Base-by-base conservation (phyloP, 2,888 invertebrate species). In the Mesorhabditis belari region DNA sequence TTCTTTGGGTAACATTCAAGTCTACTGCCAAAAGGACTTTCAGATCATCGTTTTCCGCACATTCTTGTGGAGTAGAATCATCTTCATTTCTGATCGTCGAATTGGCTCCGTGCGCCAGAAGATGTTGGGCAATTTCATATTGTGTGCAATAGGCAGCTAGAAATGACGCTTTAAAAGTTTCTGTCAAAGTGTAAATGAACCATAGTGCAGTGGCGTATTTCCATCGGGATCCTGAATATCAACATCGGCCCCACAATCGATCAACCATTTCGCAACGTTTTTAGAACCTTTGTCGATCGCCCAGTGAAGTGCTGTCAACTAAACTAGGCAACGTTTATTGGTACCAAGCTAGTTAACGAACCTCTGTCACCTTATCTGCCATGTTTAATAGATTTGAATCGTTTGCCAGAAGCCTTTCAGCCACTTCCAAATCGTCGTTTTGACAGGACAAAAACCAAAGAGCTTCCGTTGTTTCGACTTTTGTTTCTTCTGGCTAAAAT, bases 171-270 rank as follows among this genome's bases (percentile, higher is more conserved):
- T n/a, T n/a, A n/a, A n/a, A n/a, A n/a, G n/a, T n/a, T n/a, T n/a
- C n/a, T n/a, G n/a, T n/a, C n/a, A 35, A 35, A 35, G n/a, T 17
- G n/a, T 35, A n/a, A n/a, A 9, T 35, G 19, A 63, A 75, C 65
- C 71, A 56, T 67, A 65, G 55, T 77, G 77, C 5, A 77, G 61
- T n/a, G 77, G 61, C 9, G 77, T 75, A 53, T 72, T 70, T 2
- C 76, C 70, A n/a, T 72, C 73, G 49, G 52, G 26, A 57, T 77
- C 76, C 12, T 49, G 49, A 3, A 66, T 61, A 55, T 74, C 65
- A 25, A 77, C 65, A 58, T 71, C 66, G n/a, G 73, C 71, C 19
- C 67, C 65, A 23, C 58, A 44, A 2, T 57, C 56, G 19, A 67
- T 61, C 6, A 72, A 59, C 26, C 60, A 64, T 29, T 44, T 25